These are phyloP conservation scores for Lerista edwardsae DNA, from an alignment of 2,797 vertebrate genomes.

Conservation along the genomic window DNA sequence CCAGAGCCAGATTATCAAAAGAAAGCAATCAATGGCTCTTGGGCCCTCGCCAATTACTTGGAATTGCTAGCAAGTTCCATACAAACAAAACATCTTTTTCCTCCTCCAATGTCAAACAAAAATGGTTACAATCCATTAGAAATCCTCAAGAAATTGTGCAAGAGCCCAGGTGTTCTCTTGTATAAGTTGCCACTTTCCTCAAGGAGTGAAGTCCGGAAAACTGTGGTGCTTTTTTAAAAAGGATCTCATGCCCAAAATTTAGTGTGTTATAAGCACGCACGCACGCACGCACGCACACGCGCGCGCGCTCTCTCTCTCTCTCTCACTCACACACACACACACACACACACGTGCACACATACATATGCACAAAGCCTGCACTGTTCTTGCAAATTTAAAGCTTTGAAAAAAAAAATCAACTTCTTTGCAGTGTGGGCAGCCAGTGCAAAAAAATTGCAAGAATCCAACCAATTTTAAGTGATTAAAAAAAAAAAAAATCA, in stretches of 20 bases:
- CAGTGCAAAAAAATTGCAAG: conserved; percentile 43
- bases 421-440: conserved; percentile 40
- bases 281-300: too few relatives aligned
- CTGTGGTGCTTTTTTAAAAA: too few relatives aligned
- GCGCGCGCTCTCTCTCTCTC: too few relatives aligned
- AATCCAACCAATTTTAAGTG: conserved; percentile 5
- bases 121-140: neutral
- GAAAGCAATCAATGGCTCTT: neutral
- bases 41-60: conserved; percentile 36
- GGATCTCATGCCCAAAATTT: too few relatives aligned
- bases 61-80: conserved; percentile 34
- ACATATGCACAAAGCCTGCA: neutral
- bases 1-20: conserved; percentile 37
- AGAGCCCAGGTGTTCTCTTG: neutral
- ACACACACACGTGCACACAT: too few relatives aligned
- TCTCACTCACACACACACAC: too few relatives aligned
- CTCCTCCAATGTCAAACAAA: too few relatives aligned
- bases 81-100: neutral
- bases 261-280: too few relatives aligned
- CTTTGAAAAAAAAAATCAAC: conserved; percentile 34
- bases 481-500: neutral
- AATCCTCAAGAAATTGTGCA: too few relatives aligned
- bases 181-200: neutral
- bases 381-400: neutral
- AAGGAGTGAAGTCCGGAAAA: too few relatives aligned